These are phyloP conservation scores for Zaprionus lineosus DNA, from an alignment of 2,888 invertebrate species.

Conservation along the genomic window DNA sequence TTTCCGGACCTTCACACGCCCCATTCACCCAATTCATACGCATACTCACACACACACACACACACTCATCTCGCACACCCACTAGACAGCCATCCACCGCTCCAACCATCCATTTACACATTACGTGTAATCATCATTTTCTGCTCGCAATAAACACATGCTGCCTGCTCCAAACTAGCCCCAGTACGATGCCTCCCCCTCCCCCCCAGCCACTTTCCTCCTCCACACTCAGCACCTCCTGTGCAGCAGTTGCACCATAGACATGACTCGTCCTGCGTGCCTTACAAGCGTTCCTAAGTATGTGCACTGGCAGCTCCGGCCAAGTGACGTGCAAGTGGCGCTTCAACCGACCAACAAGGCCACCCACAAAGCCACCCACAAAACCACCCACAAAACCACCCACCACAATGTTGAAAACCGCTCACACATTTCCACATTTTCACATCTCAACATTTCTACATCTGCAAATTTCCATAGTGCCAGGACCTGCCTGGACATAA, in stretches of 20 bases:
- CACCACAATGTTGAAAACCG: background rate
- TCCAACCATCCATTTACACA: constrained; percentile 50
- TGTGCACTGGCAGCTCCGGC: constrained; percentile 16
- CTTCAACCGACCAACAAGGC: background rate
- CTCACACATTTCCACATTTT: no score
- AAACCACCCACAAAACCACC: background rate
- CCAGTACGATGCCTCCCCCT: background rate
- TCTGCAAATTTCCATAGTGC: constrained; percentile 53
- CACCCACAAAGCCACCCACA: background rate
- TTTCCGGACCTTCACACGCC: constrained; percentile 57
- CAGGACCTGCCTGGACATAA: constrained; percentile 39
- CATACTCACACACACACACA: background rate
- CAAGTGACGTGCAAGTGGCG: constrained; percentile 13
- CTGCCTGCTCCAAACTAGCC: constrained; percentile 52
- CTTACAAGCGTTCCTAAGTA: no score
- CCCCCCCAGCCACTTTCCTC: background rate
- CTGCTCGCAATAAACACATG: constrained; percentile 75
- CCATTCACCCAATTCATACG: constrained; percentile 1
- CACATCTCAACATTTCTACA: no score
- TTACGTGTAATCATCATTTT: constrained; percentile 75
- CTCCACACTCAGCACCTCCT: background rate
- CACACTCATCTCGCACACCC: background rate
- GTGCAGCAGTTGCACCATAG: no score
- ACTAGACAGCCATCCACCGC: background rate
- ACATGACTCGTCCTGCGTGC: no score